Conservation (phyloP, 2,888 invertebrate species). For the Glaucopsyche alexis region DNA sequence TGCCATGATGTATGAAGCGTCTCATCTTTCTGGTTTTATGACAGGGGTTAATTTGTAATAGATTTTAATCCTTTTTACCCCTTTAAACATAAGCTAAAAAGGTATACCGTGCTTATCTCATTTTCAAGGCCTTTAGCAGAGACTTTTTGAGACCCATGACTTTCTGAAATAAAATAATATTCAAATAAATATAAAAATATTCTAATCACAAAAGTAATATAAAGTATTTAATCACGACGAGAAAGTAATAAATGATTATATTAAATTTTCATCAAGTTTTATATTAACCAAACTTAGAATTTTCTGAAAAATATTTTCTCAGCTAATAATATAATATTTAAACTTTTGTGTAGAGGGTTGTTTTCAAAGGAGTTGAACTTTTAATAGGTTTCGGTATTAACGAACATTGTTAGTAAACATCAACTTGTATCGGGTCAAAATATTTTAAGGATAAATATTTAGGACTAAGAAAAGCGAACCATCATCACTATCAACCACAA, state of each 20-base stretch:
- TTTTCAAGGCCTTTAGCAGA: no score
- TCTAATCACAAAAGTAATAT: background rate
- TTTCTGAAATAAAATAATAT: background rate
- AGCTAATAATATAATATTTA: background rate
- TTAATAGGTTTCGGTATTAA: slow-evolving; percentile 14
- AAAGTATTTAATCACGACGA: background rate
- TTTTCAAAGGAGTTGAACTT: slow-evolving; percentile 23
- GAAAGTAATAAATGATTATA: background rate
- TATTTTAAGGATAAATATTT: background rate
- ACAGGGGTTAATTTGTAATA: background rate
- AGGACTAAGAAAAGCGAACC: background rate
- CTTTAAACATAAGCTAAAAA: background rate
- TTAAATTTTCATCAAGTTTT: background rate
- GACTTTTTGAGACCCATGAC: background rate
- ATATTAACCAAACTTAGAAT: background rate
- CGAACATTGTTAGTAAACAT: background rate
- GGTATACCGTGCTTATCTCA: background rate
- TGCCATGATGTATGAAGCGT: background rate
- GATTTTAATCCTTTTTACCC: background rate
- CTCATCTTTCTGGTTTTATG: background rate
- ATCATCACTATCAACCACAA: background rate
- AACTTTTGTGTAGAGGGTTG: slow-evolving; percentile 12
- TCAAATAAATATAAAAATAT: background rate
- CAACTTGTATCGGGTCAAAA: slow-evolving; percentile 3
- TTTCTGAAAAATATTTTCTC: slow-evolving; percentile 11